Conservation (phyloP, 2,797 vertebrate species). For the Megalops cyprinoides region DNA sequence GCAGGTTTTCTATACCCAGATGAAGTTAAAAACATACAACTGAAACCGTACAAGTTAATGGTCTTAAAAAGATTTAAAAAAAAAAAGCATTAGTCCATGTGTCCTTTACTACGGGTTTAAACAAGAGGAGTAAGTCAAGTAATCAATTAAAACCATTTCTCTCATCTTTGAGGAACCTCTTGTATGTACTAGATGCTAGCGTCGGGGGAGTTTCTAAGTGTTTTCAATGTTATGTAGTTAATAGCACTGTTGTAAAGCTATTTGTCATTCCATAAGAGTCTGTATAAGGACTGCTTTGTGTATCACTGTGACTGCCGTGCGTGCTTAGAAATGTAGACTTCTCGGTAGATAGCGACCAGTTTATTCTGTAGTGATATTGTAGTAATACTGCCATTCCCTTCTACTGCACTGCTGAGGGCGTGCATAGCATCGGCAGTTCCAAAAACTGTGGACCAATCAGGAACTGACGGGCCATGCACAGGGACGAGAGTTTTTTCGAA, state of each 20-base stretch:
- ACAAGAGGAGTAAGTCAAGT: slow-evolving; percentile 77
- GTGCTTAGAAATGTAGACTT: slow-evolving; percentile 97
- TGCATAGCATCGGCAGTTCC: slow-evolving; percentile 76
- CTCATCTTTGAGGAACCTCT: slow-evolving; percentile 85
- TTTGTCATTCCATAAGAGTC: slow-evolving; percentile 98
- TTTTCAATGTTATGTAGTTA: slow-evolving; percentile 99
- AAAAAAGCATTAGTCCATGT: slow-evolving; percentile 83
- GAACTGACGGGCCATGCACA: slow-evolving; percentile 77
- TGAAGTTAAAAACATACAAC: slow-evolving; percentile 37
- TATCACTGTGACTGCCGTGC: slow-evolving; percentile 99
- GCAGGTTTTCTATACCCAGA: slow-evolving; percentile 49
- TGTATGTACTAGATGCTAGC: slow-evolving; percentile 90
- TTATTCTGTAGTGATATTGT: slow-evolving; percentile 95
- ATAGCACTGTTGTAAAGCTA: slow-evolving; percentile 98
- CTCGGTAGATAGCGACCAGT: slow-evolving; percentile 92
- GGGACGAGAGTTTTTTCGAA: slow-evolving; percentile 45
- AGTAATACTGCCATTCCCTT: slow-evolving; percentile 88
- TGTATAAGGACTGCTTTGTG: slow-evolving; percentile 94
- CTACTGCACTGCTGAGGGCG: slow-evolving; percentile 86
- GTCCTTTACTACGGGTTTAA: slow-evolving; percentile 86
- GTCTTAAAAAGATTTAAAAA: slow-evolving; percentile 66
- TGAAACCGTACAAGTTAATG: slow-evolving; percentile 77
- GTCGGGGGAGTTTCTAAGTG: slow-evolving; percentile 96
- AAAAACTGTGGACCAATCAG: slow-evolving; percentile 73
- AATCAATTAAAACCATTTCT: slow-evolving; percentile 84